Conservation (phyloP, 2,888 invertebrate genomes). For the Hofmannophila pseudospretella region DNA sequence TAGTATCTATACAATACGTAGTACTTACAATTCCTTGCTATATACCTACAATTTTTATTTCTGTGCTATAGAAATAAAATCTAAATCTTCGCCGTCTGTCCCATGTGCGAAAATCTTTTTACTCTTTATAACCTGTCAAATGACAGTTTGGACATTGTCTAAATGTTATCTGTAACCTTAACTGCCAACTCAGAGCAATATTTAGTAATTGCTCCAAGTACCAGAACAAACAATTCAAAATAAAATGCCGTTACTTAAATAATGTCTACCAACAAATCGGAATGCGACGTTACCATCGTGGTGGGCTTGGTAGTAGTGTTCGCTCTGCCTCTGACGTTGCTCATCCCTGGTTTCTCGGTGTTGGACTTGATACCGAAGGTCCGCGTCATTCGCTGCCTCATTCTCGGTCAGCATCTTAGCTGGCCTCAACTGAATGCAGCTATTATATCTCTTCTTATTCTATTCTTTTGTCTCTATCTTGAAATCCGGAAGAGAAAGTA, state of each 20-base stretch:
- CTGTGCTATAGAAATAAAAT: too few species aligned
- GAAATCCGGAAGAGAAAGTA: conserved; percentile 63
- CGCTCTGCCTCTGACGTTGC: conserved; percentile 50
- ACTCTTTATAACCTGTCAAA: too few species aligned
- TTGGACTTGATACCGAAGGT: conserved; percentile 60
- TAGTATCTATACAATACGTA: too few species aligned
- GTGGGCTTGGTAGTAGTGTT: conserved; percentile 43
- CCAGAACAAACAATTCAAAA: too few species aligned
- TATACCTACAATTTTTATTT: too few species aligned
- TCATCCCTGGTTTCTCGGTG: conserved; percentile 54
- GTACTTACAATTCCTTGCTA: too few species aligned
- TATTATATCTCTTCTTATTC: conserved; percentile 30
- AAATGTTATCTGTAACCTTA: too few species aligned
- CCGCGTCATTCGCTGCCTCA: conserved; percentile 43
- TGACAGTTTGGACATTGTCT: too few species aligned
- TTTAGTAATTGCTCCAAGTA: too few species aligned
- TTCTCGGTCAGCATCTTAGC: conserved; percentile 40
- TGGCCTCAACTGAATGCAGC: conserved; percentile 53
- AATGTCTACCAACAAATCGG: conserved; percentile 34
- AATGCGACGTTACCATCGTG: conserved; percentile 29
- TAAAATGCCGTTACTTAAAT: conserved; percentile 5
- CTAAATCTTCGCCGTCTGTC: too few species aligned
- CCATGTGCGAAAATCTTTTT: too few species aligned
- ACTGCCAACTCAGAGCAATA: too few species aligned
- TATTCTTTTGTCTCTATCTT: conserved; percentile 57